Conservation (phyloP, 2,113 vertebrate genomes). For the Nesoenas mayeri region DNA sequence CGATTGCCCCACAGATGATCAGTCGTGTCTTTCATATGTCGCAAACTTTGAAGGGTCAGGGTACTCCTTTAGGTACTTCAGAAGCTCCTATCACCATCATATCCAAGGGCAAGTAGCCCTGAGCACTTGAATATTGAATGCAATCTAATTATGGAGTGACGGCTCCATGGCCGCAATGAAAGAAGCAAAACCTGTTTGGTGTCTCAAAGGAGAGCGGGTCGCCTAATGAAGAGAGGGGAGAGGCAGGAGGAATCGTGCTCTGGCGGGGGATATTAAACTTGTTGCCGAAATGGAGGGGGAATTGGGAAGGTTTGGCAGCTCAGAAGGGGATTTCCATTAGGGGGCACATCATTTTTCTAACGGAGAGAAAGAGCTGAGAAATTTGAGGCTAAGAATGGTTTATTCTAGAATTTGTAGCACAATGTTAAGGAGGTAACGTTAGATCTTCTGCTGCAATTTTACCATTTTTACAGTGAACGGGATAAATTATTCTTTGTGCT, state of each 20-base stretch:
- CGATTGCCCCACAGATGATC: conserved; percentile 29
- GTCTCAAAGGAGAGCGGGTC: neutral
- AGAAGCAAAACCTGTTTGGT: neutral
- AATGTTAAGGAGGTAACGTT: neutral
- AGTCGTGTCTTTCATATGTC: neutral
- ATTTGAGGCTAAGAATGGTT: neutral
- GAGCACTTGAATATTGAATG: conserved; percentile 34
- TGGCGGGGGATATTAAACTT: neutral
- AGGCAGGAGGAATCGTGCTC: neutral
- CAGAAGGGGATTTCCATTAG: neutral
- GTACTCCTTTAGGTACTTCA: conserved; percentile 19
- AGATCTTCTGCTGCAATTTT: neutral
- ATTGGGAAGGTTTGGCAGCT: conserved; percentile 28
- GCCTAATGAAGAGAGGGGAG: neutral
- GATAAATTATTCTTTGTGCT: neutral
- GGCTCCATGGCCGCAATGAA: neutral
- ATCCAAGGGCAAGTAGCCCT: conserved; percentile 29
- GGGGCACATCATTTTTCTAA: neutral
- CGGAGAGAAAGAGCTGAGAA: neutral
- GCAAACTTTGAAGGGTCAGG: conserved; percentile 42
- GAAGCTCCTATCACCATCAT: neutral
- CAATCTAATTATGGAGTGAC: neutral
- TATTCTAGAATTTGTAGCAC: neutral
- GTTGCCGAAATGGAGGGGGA: neutral
- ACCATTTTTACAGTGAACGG: neutral